Evolutionary conservation across 2,113 vertebrate genomes (phyloP), one percentile per base, ranked within the genome.

Genomic region (Cromileptes altivelis): DNA sequence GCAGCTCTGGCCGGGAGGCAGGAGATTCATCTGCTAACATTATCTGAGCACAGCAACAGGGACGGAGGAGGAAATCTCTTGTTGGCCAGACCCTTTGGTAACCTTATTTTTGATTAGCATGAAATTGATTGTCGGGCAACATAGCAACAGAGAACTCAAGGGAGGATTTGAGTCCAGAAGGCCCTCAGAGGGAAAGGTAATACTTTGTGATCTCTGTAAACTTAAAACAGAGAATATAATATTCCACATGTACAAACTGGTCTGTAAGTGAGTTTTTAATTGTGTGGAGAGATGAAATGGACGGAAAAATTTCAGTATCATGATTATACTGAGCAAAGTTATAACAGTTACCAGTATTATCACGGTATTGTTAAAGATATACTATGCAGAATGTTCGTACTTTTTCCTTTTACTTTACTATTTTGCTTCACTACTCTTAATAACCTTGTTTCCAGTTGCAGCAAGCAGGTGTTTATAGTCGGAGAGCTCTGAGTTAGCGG

Each of bases 31-130:
- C 83, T 42, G 33, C 60, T 4, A 1, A 76, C 81, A 69, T 75
- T 65, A 61, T 86, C 73, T 53, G 52, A 19, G 57, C 79, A 69
- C 45, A 55, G 70, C 18, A 73, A 63, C 40, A 70, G n/a, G 11
- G 40, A 63, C 1, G 4, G 47, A 79, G 47, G 45, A 71, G 71
- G 70, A 83, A 30, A 25, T 57, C 69, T 70, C 40, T 23, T 79
- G 85, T 72, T 72, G 63, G 64, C 73, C 64, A 64, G 69, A 84
- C 74, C 64, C 58, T 76, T 64, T 7, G 53, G 53, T 88, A 67
- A 83, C 83, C 76, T 85, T 72, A 40, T 58, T 81, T 86, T 53
- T 78, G 33, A 82, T 79, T 49, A 67, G 11, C 57, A 58, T 57
- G 70, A 57, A 70, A 88, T 64, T 82, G 18, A 81, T 13, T 25